phyloP scores from a whole-genome alignment of 2,888 invertebrate species.

The Bedellia somnulentella region DNA sequence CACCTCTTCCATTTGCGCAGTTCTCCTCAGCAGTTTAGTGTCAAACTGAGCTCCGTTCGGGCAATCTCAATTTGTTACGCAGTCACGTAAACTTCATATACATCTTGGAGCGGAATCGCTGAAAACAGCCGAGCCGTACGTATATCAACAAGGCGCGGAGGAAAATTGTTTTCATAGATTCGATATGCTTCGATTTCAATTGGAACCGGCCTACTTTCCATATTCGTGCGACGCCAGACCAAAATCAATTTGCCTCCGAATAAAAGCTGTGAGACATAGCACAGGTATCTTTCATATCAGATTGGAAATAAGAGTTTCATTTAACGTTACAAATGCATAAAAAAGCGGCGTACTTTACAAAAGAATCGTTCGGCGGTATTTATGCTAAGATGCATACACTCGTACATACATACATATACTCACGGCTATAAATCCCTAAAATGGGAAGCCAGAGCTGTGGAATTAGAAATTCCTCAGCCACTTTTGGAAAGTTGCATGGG shows the following conservation, averaged over 20 bases:
- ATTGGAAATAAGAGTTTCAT: too few relatives aligned
- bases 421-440: too few relatives aligned
- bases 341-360: too few relatives aligned
- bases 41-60: too few relatives aligned
- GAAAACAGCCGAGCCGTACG: slow-evolving; percentile 29
- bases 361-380: neutral
- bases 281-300: too few relatives aligned
- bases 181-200: slow-evolving; percentile 53
- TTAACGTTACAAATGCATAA: too few relatives aligned
- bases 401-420: neutral
- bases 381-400: neutral
- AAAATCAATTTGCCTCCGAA: slow-evolving; percentile 42
- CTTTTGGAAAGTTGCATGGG: too few relatives aligned
- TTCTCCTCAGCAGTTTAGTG: too few relatives aligned
- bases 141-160: slow-evolving; percentile 37
- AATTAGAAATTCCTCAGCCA: too few relatives aligned
- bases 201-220: slow-evolving; percentile 32
- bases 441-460: too few relatives aligned
- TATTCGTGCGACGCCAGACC: slow-evolving; percentile 24
- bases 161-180: slow-evolving; percentile 55
- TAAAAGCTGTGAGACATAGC: slow-evolving; percentile 17
- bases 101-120: slow-evolving; percentile 26
- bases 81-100: slow-evolving; percentile 43
- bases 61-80: slow-evolving; percentile 24
- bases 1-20: too few relatives aligned